Evolutionary conservation across 92 coral and sea anemone genomes (phyloP).

Genomic region (Siderastrea siderea): DNA sequence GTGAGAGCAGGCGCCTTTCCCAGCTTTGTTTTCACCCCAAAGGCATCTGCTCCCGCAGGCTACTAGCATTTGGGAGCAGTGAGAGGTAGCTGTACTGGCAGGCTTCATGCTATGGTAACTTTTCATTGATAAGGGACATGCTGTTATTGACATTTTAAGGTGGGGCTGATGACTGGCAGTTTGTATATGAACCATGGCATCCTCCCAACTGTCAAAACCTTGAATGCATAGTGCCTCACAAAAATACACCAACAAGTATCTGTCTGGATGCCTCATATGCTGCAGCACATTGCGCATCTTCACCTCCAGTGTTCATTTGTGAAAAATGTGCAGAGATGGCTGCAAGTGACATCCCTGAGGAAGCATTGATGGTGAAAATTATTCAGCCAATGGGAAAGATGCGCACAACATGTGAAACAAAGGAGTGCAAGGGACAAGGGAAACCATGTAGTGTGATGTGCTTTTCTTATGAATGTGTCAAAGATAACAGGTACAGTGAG

Average conservation of each 20-base stretch:
- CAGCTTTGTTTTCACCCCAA: too few relatives aligned
- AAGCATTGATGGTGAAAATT: constrained; percentile 66
- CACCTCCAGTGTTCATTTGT: constrained; percentile 95
- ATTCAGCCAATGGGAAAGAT: constrained; percentile 93
- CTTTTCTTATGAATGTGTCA: constrained; percentile 91
- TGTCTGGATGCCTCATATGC: constrained; percentile 96
- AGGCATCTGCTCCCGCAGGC: too few relatives aligned
- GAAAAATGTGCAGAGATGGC: constrained; percentile 83
- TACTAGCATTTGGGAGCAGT: too few relatives aligned
- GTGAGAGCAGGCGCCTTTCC: too few relatives aligned
- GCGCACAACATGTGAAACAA: constrained; percentile 94
- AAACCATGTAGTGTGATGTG: constrained; percentile 89
- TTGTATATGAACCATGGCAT: constrained; percentile 96
- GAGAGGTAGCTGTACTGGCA: too few relatives aligned
- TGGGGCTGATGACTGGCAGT: constrained; percentile 98
- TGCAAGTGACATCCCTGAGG: constrained; percentile 55
- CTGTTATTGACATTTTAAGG: constrained; percentile 56
- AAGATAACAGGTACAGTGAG: constrained; percentile 83
- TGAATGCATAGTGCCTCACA: constrained; percentile 81
- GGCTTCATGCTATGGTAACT: too few relatives aligned
- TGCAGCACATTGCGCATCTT: constrained; percentile 77
- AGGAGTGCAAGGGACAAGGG: constrained; percentile 91
- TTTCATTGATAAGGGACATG: not conserved
- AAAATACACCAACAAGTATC: constrained; percentile 78
- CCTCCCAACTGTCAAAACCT: constrained; percentile 88